phyloP scores from a whole-genome alignment of 1,140 invertebrate genomes.

The Heliconius eleuchia region DNA sequence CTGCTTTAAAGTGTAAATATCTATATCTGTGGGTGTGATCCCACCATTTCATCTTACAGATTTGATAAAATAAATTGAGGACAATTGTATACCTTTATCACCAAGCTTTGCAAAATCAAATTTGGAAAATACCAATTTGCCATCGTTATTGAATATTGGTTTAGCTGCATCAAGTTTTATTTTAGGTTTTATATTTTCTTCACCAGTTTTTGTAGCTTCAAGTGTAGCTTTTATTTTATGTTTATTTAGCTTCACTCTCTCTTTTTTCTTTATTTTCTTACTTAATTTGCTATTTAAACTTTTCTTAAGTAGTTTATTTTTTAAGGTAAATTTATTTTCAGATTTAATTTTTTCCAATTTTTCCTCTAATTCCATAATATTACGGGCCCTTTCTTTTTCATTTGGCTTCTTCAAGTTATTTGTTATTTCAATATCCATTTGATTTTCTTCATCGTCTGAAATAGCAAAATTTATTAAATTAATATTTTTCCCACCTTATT shows the following conservation, averaged over 20 bases:
- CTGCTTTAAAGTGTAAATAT: no score
- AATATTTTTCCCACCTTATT: not conserved
- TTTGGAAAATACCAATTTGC: slow-evolving; percentile 91
- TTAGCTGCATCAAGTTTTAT: slow-evolving; percentile 71
- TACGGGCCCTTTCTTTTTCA: slow-evolving; percentile 57
- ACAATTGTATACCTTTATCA: slow-evolving; percentile 49
- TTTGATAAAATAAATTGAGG: no score
- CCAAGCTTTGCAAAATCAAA: slow-evolving; percentile 87
- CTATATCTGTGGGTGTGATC: no score
- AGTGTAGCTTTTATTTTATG: slow-evolving; percentile 49
- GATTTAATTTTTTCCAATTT: slow-evolving; percentile 72
- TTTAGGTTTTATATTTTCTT: slow-evolving; percentile 24
- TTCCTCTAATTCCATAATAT: slow-evolving; percentile 68
- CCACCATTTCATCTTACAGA: no score
- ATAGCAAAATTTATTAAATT: slow-evolving; percentile 19
- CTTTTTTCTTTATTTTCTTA: slow-evolving; percentile 71
- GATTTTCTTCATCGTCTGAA: slow-evolving; percentile 57
- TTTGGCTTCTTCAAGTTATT: slow-evolving; percentile 42
- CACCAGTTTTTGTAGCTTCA: slow-evolving; percentile 25
- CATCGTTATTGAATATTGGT: slow-evolving; percentile 88
- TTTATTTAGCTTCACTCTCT: slow-evolving; percentile 58
- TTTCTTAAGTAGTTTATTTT: slow-evolving; percentile 71
- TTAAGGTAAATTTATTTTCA: slow-evolving; percentile 67
- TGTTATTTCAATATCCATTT: slow-evolving; percentile 63
- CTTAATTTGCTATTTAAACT: slow-evolving; percentile 72